These are phyloP conservation scores for Torymus tubicola DNA, from an alignment of 2,888 invertebrate species.

Conservation along the genomic window DNA sequence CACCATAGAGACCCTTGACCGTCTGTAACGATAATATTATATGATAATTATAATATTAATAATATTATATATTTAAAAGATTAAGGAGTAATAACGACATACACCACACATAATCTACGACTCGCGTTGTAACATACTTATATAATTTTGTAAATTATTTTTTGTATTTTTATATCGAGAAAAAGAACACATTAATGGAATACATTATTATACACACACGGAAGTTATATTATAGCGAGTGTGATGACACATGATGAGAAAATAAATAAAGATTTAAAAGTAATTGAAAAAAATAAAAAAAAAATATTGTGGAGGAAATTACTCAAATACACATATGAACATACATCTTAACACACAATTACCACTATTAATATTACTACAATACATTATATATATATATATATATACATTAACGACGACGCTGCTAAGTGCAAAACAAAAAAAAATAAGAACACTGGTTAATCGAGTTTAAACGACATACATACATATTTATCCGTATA, in stretches of 20 bases:
- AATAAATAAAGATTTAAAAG: slow-evolving; percentile 47
- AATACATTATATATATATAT: too few relatives aligned
- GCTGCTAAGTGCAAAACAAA: slow-evolving; percentile 42
- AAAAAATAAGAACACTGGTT: slow-evolving; percentile 14
- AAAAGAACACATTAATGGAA: slow-evolving; percentile 62
- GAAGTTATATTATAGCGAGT: slow-evolving; percentile 52
- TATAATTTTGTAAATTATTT: slow-evolving; percentile 74
- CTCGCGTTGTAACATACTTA: slow-evolving; percentile 71
- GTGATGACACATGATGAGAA: slow-evolving; percentile 53
- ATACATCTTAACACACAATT: slow-evolving; percentile 27
- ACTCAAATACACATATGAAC: neutral
- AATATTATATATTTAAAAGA: slow-evolving; percentile 52
- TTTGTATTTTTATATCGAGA: slow-evolving; percentile 73
- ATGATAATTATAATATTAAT: slow-evolving; percentile 55
- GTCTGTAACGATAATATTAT: slow-evolving; percentile 57
- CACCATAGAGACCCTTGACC: slow-evolving; percentile 54
- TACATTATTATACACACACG: slow-evolving; percentile 57
- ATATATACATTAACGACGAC: neutral
- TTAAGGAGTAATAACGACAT: slow-evolving; percentile 56
- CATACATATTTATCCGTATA: slow-evolving; percentile 26
- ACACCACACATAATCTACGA: slow-evolving; percentile 60
- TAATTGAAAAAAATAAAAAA: slow-evolving; percentile 43
- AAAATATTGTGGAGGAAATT: slow-evolving; percentile 34
- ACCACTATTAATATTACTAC: neutral
- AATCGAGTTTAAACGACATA: slow-evolving; percentile 27